These are phyloP conservation scores for Tauraco hartlaubi DNA, from an alignment of 2,797 vertebrate species.

Conservation along the genomic window DNA sequence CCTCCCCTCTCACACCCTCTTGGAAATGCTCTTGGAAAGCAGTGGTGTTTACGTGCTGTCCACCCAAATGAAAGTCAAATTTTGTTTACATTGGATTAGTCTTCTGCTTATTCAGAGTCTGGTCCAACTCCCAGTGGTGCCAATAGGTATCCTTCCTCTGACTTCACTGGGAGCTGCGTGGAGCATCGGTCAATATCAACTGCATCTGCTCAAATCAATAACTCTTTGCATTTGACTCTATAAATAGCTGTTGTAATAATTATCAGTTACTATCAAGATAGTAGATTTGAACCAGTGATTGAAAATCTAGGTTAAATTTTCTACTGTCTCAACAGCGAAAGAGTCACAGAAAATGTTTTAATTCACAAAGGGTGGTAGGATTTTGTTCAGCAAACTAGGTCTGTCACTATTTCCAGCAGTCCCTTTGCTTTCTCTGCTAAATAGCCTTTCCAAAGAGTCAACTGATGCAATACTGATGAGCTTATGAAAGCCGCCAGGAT, in stretches of 20 bases:
- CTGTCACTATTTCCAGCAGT: background rate
- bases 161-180: background rate
- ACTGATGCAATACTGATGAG: background rate
- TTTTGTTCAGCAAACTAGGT: background rate
- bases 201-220: background rate
- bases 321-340: background rate
- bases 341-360: background rate
- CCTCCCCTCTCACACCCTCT: fast-evolving
- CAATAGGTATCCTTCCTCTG: background rate
- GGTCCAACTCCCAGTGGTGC: background rate
- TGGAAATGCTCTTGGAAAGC: background rate
- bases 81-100: background rate
- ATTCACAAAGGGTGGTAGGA: background rate
- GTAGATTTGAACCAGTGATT: background rate
- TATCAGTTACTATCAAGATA: background rate
- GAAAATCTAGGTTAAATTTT: background rate
- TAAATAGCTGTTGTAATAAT: conserved; percentile 7
- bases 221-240: background rate
- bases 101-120: background rate
- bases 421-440: background rate
- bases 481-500: background rate
- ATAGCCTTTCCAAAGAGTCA: background rate
- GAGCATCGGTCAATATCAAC: background rate
- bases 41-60: background rate
- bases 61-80: background rate